Evolutionary conservation across 2,888 invertebrate species (phyloP).

Genomic region (Caenorhabditis sp.): DNA sequence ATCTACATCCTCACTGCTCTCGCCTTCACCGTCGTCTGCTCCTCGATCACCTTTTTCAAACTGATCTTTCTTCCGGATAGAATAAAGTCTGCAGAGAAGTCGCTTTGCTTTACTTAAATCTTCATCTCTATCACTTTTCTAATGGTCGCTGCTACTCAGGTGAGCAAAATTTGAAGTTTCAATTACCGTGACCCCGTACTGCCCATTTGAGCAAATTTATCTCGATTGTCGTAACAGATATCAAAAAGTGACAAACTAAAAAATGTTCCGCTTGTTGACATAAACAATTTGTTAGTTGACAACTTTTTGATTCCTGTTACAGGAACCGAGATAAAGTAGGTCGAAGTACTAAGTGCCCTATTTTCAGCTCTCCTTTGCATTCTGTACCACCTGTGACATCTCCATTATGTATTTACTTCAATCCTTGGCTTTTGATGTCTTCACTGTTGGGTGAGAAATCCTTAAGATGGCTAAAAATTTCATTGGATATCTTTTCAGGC

Average conservation of each 20-base stretch:
- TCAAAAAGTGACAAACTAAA: too few species aligned
- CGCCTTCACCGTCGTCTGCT: slow-evolving; percentile 14
- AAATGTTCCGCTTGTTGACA: too few species aligned
- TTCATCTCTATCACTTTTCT: slow-evolving; percentile 31
- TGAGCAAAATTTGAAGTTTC: too few species aligned
- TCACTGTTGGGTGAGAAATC: slow-evolving; percentile 9
- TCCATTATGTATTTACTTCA: neutral
- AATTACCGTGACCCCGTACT: too few species aligned
- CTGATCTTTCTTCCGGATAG: slow-evolving; percentile 33
- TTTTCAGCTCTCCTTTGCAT: slow-evolving; percentile 9
- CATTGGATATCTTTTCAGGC: too few species aligned
- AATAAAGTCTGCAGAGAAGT: slow-evolving; percentile 34
- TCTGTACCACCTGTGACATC: neutral
- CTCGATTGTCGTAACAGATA: too few species aligned
- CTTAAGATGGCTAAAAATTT: too few species aligned
- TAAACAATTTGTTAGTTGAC: too few species aligned
- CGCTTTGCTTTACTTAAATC: slow-evolving; percentile 29
- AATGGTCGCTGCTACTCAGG: slow-evolving; percentile 22
- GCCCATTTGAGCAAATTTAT: too few species aligned
- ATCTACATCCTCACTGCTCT: slow-evolving; percentile 27
- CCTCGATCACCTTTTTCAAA: slow-evolving; percentile 28
- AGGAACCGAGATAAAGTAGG: too few species aligned
- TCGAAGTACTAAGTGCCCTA: too few species aligned
- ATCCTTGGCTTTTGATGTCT: slow-evolving; percentile 1
- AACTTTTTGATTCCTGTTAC: too few species aligned